Conservation (phyloP, 2,888 invertebrate species). For the Caradrina kadenii region DNA sequence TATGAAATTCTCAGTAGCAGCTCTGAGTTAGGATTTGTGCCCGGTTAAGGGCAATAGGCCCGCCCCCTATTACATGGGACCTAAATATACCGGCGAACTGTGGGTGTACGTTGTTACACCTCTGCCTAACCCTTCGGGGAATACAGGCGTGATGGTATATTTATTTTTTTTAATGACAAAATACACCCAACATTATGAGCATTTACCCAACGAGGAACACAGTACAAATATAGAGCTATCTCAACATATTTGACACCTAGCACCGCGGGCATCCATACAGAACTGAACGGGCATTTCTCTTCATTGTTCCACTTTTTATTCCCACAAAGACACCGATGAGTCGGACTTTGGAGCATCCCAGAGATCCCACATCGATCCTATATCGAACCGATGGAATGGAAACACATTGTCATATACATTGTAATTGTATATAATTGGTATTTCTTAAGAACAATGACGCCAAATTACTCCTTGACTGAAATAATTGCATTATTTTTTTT, state of each 20-base stretch:
- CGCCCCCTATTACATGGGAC: no score
- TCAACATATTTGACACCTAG: slow-evolving; percentile 78
- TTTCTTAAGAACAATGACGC: slow-evolving; percentile 89
- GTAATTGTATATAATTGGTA: slow-evolving; percentile 90
- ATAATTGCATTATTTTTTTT: slow-evolving; percentile 87
- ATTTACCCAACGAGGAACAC: slow-evolving; percentile 25
- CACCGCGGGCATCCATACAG: slow-evolving; percentile 62
- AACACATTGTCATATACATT: slow-evolving; percentile 88
- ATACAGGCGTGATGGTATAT: no score
- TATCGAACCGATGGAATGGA: slow-evolving; percentile 85
- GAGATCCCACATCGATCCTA: slow-evolving; percentile 83
- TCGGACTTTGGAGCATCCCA: slow-evolving; percentile 78
- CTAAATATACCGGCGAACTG: no score
- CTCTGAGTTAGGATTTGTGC: no score
- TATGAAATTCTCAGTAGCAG: no score
- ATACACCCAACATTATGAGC: no score
- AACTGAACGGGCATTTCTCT: slow-evolving; percentile 69
- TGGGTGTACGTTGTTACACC: no score
- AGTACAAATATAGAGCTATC: slow-evolving; percentile 60
- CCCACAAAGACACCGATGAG: slow-evolving; percentile 67
- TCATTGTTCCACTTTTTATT: slow-evolving; percentile 86
- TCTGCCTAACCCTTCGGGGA: no score
- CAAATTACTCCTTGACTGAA: slow-evolving; percentile 88
- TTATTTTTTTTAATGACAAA: slow-evolving; percentile 28
- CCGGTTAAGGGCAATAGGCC: no score